Conservation (phyloP, 1,140 invertebrate genomes). For the Procambarus clarkii region DNA sequence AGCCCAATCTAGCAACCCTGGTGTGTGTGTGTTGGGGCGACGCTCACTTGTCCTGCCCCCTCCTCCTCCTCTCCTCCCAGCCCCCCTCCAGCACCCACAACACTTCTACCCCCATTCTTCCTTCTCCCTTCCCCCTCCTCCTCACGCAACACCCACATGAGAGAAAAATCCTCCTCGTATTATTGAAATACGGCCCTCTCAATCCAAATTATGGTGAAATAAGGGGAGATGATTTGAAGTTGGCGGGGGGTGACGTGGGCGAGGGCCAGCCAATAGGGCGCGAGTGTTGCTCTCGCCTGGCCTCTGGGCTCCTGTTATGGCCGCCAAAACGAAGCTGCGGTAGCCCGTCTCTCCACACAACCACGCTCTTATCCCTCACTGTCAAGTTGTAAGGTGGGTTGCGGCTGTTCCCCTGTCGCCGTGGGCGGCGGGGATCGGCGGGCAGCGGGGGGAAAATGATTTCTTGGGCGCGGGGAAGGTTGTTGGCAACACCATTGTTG, state of each 20-base stretch:
- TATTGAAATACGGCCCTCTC: too few relatives aligned
- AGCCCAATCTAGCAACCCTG: too few relatives aligned
- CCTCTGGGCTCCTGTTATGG: background rate
- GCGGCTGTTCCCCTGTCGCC: background rate
- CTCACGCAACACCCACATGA: too few relatives aligned
- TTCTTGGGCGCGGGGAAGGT: too few relatives aligned
- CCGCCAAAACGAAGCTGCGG: background rate
- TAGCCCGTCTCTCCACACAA: background rate
- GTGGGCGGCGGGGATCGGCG: background rate
- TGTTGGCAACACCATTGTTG: too few relatives aligned
- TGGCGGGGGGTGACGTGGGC: background rate
- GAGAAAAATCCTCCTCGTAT: too few relatives aligned
- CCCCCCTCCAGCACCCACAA: too few relatives aligned
- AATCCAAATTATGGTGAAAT: too few relatives aligned
- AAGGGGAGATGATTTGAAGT: background rate
- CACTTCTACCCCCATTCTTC: too few relatives aligned
- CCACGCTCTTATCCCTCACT: background rate
- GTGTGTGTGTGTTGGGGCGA: background rate
- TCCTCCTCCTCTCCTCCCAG: background rate
- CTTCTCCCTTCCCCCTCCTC: too few relatives aligned
- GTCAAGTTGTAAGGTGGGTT: background rate
- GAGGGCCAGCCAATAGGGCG: background rate
- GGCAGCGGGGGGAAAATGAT: too few relatives aligned
- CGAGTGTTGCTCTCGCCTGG: background rate
- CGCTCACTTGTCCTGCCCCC: background rate